Evolutionary conservation across 2,888 invertebrate species (phyloP).

Genomic region (Vesta saturnalis): DNA sequence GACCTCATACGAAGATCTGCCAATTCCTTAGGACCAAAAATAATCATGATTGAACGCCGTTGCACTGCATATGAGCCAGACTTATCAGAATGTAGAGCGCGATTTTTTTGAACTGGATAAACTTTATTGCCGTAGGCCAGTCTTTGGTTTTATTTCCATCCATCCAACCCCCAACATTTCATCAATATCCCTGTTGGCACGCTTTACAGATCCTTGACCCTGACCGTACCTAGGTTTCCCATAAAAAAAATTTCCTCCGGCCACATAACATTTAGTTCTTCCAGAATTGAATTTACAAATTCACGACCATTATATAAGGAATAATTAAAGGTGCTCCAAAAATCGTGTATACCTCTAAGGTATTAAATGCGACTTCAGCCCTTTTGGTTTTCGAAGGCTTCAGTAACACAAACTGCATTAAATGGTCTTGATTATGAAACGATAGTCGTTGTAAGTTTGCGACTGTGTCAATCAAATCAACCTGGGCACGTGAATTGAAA

Average conservation of each 20-base stretch:
- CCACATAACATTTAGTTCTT: constrained; percentile 13
- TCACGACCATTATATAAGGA: not conserved
- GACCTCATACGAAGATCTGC: too few species aligned
- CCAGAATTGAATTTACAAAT: constrained; percentile 13
- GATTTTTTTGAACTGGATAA: too few species aligned
- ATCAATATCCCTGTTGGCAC: constrained; percentile 15
- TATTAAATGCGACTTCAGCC: not conserved
- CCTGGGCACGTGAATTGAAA: constrained; percentile 2
- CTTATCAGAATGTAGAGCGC: too few species aligned
- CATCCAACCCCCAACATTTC: constrained; percentile 16
- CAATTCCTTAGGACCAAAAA: too few species aligned
- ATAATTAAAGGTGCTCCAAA: constrained; percentile 2
- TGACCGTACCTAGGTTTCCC: too few species aligned
- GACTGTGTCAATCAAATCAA: not conserved
- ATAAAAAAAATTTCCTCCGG: constrained; percentile 10
- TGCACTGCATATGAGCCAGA: too few species aligned
- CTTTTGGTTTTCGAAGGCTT: not conserved
- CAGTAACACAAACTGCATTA: not conserved
- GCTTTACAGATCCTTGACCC: constrained; percentile 17
- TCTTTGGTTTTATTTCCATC: constrained; percentile 17
- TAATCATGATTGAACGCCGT: too few species aligned
- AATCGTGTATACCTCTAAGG: not conserved
- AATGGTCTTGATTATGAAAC: not conserved
- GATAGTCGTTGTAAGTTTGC: not conserved
- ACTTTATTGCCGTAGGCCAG: too few species aligned